A percentile compares a stretch with the other conserved stretches of the same genome.
phyloP scores from a whole-genome alignment of 2,113 vertebrate species.

The Paraplagusia blochii region DNA sequence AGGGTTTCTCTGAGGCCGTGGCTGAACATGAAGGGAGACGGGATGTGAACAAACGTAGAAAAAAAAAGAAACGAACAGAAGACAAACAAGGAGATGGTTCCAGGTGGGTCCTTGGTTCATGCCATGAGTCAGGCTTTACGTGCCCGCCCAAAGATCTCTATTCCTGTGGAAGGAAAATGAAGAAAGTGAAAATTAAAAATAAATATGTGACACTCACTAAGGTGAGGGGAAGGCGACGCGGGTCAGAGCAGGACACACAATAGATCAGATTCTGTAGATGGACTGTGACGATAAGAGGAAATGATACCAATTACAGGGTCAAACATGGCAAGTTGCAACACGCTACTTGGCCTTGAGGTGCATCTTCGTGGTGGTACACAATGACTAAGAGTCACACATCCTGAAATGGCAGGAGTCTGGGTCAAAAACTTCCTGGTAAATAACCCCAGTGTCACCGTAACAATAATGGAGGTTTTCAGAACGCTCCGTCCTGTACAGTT shows the following conservation, averaged over 20 bases:
- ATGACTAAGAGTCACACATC: slow-evolving; percentile 63
- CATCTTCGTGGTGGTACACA: slow-evolving; percentile 9
- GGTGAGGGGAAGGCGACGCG: neutral
- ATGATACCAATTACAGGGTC: slow-evolving; percentile 27
- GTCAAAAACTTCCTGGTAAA: slow-evolving; percentile 16
- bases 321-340: slow-evolving; percentile 27
- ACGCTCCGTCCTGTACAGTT: slow-evolving; percentile 9
- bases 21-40: slow-evolving; percentile 19
- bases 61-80: slow-evolving; percentile 43
- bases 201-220: neutral
- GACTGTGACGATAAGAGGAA: slow-evolving; percentile 30
- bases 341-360: slow-evolving; percentile 23
- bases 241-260: neutral
- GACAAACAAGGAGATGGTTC: slow-evolving; percentile 53
- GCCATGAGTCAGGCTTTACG: slow-evolving; percentile 56
- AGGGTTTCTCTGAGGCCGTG: slow-evolving; percentile 37
- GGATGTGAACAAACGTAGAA: slow-evolving; percentile 6
- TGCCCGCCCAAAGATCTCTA: slow-evolving; percentile 58
- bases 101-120: slow-evolving; percentile 51
- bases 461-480: neutral
- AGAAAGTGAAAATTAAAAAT: slow-evolving; percentile 7
- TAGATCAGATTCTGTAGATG: neutral
- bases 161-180: slow-evolving; percentile 47
- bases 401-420: slow-evolving; percentile 9
- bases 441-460: slow-evolving; percentile 1